A percentile compares a stretch with the other conserved stretches of the same genome.
These are phyloP conservation scores for Lepisosteus oculatus DNA, from an alignment of 2,113 vertebrate species.

Conservation along the genomic window DNA sequence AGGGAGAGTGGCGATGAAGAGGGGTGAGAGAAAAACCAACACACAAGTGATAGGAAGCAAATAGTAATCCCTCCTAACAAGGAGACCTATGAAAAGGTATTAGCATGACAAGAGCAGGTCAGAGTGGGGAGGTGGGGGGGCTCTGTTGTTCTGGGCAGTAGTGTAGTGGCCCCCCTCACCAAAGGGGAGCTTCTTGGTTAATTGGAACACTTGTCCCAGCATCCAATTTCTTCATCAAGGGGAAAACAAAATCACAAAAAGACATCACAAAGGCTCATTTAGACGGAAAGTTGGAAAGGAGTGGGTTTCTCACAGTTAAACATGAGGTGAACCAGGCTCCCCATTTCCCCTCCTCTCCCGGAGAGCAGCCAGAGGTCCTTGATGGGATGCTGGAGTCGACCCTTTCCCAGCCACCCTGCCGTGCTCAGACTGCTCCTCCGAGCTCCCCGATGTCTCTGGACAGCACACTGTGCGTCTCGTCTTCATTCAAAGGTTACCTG, in stretches of 20 bases:
- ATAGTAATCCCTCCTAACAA: constrained; percentile 28
- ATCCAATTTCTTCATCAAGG: constrained; percentile 67
- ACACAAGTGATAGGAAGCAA: constrained; percentile 31
- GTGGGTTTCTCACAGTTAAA: constrained; percentile 29
- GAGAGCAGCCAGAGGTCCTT: constrained; percentile 20
- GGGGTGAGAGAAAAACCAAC: constrained; percentile 40
- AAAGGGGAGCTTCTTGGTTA: constrained; percentile 64
- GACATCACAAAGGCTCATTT: constrained; percentile 61
- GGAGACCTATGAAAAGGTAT: constrained; percentile 27
- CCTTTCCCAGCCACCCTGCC: background rate
- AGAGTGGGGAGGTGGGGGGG: constrained; percentile 29
- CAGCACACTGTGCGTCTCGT: too few relatives aligned
- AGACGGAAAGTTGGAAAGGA: constrained; percentile 38
- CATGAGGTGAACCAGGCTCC: background rate
- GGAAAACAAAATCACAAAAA: constrained; percentile 63
- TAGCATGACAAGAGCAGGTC: constrained; percentile 29
- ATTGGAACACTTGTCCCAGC: constrained; percentile 69
- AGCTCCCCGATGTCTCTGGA: too few relatives aligned
- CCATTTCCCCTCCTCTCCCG: background rate
- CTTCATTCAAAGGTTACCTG: too few relatives aligned
- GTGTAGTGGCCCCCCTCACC: constrained; percentile 46
- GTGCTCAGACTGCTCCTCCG: too few relatives aligned
- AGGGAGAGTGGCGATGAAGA: constrained; percentile 48
- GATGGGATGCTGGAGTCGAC: too few relatives aligned
- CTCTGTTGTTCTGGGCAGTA: background rate